These are phyloP conservation scores for Poeciliopsis paucimaculata DNA, from an alignment of 2,797 vertebrate species.

Conservation along the genomic window DNA sequence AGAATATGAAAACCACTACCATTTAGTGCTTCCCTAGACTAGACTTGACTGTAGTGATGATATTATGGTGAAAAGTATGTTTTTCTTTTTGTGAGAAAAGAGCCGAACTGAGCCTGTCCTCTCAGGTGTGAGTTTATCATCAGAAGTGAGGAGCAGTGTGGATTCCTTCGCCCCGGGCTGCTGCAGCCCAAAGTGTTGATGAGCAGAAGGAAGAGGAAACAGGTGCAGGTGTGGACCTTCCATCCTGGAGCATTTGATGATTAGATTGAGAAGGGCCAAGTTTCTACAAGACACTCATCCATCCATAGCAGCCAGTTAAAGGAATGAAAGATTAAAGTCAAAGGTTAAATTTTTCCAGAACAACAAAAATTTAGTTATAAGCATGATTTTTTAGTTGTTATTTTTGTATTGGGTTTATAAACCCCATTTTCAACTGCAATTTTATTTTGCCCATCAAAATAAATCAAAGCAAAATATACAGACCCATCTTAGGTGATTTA, in stretches of 20 bases:
- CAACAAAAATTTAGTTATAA: neutral
- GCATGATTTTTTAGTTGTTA: neutral
- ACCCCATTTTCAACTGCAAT: neutral
- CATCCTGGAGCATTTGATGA: slow-evolving; percentile 64
- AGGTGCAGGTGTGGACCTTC: slow-evolving; percentile 68
- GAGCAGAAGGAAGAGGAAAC: slow-evolving; percentile 44
- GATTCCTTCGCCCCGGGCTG: slow-evolving; percentile 61
- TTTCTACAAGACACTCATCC: slow-evolving; percentile 43
- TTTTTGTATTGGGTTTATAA: neutral
- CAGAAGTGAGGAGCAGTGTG: slow-evolving; percentile 62
- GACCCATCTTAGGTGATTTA: neutral
- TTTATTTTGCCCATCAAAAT: neutral
- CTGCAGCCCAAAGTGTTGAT: slow-evolving; percentile 40
- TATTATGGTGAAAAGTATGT: slow-evolving; percentile 31
- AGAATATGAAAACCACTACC: neutral
- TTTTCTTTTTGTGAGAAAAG: slow-evolving; percentile 34
- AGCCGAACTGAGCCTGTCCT: slow-evolving; percentile 31
- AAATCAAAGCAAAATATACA: neutral
- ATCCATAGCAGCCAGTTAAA: slow-evolving; percentile 5
- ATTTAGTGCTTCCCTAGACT: neutral
- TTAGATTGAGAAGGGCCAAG: slow-evolving; percentile 43
- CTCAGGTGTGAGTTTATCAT: slow-evolving; percentile 74
- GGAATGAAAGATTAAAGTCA: neutral
- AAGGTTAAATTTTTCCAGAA: neutral
- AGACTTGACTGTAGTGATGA: slow-evolving; percentile 9